Evolutionary conservation across 2,888 invertebrate genomes (phyloP).

Genomic region (Antheraea assamensis): DNA sequence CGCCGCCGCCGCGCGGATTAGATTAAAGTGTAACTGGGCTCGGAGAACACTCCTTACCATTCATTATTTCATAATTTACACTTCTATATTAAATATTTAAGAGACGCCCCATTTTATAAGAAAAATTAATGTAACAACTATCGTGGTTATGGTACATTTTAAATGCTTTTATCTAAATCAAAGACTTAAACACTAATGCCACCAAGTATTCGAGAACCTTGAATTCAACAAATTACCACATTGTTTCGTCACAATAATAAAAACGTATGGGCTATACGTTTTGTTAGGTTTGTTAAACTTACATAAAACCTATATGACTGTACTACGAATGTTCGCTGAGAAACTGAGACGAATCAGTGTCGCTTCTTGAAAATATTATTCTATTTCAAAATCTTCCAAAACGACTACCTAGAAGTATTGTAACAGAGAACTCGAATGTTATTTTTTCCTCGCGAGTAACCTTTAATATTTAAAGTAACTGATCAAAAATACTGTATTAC

Average conservation of each 20-base stretch:
- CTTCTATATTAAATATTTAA: background rate
- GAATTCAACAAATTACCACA: background rate
- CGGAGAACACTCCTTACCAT: background rate
- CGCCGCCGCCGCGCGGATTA: background rate
- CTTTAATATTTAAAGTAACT: too few relatives aligned
- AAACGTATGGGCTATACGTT: too few relatives aligned
- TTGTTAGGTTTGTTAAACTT: too few relatives aligned
- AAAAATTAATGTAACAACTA: background rate
- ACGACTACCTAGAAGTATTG: too few relatives aligned
- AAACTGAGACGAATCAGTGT: too few relatives aligned
- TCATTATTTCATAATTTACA: background rate
- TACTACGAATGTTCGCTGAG: too few relatives aligned
- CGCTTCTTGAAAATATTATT: too few relatives aligned
- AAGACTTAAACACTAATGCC: background rate
- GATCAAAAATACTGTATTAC: background rate
- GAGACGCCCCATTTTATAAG: background rate
- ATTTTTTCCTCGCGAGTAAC: too few relatives aligned
- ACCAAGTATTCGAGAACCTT: background rate
- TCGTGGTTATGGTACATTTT: background rate
- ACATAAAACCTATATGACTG: too few relatives aligned
- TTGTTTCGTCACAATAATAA: too few relatives aligned
- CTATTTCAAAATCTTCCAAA: too few relatives aligned
- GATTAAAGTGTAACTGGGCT: background rate
- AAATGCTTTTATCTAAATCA: background rate
- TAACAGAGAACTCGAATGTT: too few relatives aligned